Evolutionary conservation across 2,797 vertebrate genomes (phyloP), one percentile per base, ranked within the genome.

Genomic region (Oryzias sinensis): DNA sequence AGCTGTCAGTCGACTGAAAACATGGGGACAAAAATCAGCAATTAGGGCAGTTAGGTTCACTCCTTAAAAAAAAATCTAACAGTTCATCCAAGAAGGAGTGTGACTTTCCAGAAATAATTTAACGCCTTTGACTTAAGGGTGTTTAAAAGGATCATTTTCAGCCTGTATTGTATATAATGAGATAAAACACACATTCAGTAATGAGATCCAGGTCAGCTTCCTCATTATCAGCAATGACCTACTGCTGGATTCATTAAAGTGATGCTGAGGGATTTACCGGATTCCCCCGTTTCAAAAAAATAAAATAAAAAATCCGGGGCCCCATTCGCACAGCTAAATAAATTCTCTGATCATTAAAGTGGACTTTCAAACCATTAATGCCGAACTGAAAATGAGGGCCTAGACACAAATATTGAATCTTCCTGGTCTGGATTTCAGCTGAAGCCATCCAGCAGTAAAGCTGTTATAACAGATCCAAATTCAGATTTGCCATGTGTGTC

Each of bases 311-410:
- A 8, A 33, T 9, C 8, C 7, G 2, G 29, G 29, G 62, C 54
- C 17, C 0, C 62, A 50, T 59, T 72, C 58, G 11, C 22, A 14
- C 59, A 62, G 76, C 72, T 84, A 84, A 82, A 86, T 87, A 83
- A 84, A 76, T 72, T 74, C 67, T 77, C 58, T 52, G 53, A 82
- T 83, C 81, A 80, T 85, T 80, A 84, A 79, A 81, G 65, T 37
- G 1, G 49, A 46, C 67, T 74, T 57, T 59, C 22, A 6, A 65
- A 67, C 57, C 61, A 58, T 68, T 76, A 66, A 53, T 42, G 59
- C 41, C 54, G 29, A 53, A 63, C 59, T 47, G 24, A 43, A 43
- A 43, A 44, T 16, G 27, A 49, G 4, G 37, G 58, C 66, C 62
- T 55, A 47, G 0, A 61, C 63, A 81, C 79, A 53, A 82, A 87